A percentile compares a stretch with the other conserved stretches of the same genome.
phyloP scores from a whole-genome alignment of 1,140 invertebrate genomes.

The Cydia pomonella region DNA sequence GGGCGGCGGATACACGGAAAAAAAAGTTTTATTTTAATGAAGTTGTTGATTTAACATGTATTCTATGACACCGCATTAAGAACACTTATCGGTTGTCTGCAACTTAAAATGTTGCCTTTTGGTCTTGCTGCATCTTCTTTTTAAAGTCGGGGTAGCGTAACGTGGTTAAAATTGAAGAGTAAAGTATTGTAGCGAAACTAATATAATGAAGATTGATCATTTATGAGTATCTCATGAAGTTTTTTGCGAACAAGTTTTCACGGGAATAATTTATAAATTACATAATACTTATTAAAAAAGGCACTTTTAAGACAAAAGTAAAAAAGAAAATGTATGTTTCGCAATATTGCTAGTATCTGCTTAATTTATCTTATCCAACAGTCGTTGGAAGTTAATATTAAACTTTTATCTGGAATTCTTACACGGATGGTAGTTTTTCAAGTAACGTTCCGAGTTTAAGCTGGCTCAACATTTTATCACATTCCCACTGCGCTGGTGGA shows the following conservation, averaged over 20 bases:
- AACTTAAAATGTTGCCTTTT: not conserved
- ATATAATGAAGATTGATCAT: not conserved
- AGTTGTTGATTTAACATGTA: not conserved
- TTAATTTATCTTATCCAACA: not conserved
- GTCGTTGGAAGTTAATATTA: not conserved
- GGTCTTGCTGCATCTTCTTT: not conserved
- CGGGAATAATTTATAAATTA: not conserved
- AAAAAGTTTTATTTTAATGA: not conserved
- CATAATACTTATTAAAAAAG: not conserved
- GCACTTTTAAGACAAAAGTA: not conserved
- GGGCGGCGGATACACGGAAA: not conserved
- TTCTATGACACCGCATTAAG: not conserved
- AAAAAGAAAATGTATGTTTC: not conserved
- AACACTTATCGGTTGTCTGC: not conserved
- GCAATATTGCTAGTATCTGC: not conserved
- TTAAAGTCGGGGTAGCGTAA: not conserved
- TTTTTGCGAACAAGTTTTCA: not conserved
- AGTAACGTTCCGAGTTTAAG: conserved; percentile 23
- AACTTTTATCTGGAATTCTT: conserved; percentile 21
- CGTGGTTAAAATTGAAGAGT: not conserved
- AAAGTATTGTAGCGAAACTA: conserved; percentile 5
- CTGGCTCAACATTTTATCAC: conserved; percentile 32
- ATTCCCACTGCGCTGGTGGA: conserved; percentile 1
- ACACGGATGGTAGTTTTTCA: conserved; percentile 23
- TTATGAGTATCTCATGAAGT: not conserved